Evolutionary conservation across 2,113 vertebrate genomes (phyloP).

Genomic region (Dasyprocta punctata): DNA sequence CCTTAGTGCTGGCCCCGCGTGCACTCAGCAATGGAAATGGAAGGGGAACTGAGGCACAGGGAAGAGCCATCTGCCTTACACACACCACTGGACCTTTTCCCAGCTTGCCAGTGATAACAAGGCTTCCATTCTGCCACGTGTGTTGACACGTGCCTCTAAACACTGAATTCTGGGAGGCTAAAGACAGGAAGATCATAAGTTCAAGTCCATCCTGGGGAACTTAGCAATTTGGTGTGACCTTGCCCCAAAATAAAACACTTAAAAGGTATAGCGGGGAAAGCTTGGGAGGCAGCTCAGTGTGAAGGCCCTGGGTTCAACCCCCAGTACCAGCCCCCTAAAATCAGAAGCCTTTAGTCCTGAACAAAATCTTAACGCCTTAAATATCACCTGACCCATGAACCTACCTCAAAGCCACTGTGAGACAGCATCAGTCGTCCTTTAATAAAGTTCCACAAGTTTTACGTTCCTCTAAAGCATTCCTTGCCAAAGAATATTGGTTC

Average conservation of each 20-base stretch:
- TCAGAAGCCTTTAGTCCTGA: background rate
- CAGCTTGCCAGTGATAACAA: background rate
- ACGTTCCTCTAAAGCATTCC: background rate
- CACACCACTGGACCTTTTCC: rapidly evolving
- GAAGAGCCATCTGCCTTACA: background rate
- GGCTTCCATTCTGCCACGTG: background rate
- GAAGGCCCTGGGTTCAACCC: background rate
- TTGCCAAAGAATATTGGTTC: conserved; percentile 19
- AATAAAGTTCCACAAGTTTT: background rate
- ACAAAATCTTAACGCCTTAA: background rate
- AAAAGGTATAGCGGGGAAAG: background rate
- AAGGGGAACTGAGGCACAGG: rapidly evolving
- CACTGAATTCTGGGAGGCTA: background rate
- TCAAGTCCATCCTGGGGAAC: background rate
- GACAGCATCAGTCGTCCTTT: background rate
- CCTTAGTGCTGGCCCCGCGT: too few species aligned
- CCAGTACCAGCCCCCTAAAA: background rate
- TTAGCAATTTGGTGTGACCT: background rate
- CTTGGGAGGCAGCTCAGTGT: background rate
- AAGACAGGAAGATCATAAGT: background rate
- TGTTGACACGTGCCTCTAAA: background rate
- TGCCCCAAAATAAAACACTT: background rate
- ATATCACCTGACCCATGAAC: background rate
- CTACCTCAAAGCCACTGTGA: background rate
- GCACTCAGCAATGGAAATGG: too few species aligned